Percentiles rank a stretch among this genome's conserved stretches.
phyloP scores from a whole-genome alignment of 2,113 vertebrate species.

The Tetrao urogallus region DNA sequence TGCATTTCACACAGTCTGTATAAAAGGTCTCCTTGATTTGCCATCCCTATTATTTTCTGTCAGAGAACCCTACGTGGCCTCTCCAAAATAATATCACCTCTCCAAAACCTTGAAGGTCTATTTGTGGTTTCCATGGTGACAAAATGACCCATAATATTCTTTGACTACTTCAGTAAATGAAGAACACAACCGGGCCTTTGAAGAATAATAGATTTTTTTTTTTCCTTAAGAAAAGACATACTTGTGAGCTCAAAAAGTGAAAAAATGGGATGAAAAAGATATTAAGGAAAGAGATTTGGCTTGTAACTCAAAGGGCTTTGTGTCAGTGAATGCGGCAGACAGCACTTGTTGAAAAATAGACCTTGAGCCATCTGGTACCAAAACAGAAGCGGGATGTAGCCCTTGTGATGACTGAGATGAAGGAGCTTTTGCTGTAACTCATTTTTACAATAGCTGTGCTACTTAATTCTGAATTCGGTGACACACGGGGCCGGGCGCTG shows the following conservation, averaged over 20 bases:
- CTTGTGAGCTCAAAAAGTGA: slow-evolving; percentile 36
- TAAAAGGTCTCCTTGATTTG: slow-evolving; percentile 75
- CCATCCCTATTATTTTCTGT: slow-evolving; percentile 68
- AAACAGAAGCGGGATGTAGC: slow-evolving; percentile 49
- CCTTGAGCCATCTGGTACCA: slow-evolving; percentile 64
- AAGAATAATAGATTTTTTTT: slow-evolving; percentile 52
- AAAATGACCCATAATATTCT: slow-evolving; percentile 73
- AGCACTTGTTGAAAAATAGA: slow-evolving; percentile 72
- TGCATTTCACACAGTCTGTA: slow-evolving; percentile 57
- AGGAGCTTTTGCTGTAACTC: slow-evolving; percentile 47
- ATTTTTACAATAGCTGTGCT: slow-evolving; percentile 50
- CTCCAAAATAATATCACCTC: slow-evolving; percentile 73
- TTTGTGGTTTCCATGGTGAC: slow-evolving; percentile 70
- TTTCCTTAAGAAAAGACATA: slow-evolving; percentile 53
- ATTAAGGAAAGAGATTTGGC: slow-evolving; percentile 62
- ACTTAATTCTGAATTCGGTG: slow-evolving; percentile 34
- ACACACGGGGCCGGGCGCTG: background rate
- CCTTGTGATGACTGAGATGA: slow-evolving; percentile 54
- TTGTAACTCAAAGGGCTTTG: slow-evolving; percentile 63
- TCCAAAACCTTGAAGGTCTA: slow-evolving; percentile 70
- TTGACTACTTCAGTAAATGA: slow-evolving; percentile 67
- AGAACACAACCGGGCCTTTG: slow-evolving; percentile 62
- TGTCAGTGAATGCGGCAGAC: slow-evolving; percentile 55
- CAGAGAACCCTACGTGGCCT: slow-evolving; percentile 46
- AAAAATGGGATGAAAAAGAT: slow-evolving; percentile 40